Evolutionary conservation across 1,140 invertebrate genomes (phyloP), one percentile per base, ranked within the genome.

Genomic region (Apocrypta bakeri): DNA sequence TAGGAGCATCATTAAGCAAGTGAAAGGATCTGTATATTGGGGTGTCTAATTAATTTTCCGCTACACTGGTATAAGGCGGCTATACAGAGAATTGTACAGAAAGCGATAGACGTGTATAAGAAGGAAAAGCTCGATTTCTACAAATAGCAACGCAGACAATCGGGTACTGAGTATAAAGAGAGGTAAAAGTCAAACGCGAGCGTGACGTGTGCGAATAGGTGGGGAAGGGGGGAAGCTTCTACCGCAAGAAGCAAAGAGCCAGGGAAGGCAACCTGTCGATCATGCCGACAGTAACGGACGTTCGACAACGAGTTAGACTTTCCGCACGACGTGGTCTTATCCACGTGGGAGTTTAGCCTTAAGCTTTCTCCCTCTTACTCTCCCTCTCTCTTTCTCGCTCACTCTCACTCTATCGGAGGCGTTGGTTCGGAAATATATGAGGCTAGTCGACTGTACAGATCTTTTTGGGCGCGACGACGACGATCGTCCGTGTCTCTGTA

Each of bases 271-370:
- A 87, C 81, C 88, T 89, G 89, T 89, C 89, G 87, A 90, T 90
- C 85, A 84, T 27, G 24, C 66, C 82, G 85, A 89, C 85, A 83
- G 83, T 78, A 87, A 86, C 84, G 87, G 88, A 90, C 88, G 86
- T 89, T 87, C 87, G 83, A 89, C 89, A 90, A 88, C 89, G 85
- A 87, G 88, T 88, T 88, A 90, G 85, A 88, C 88, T 89, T 90
- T 89, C 85, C 85, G 85, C 85, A 74, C 80, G 80, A 87, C 82
- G 85, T 85, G 73, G 63, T 82, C 83, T 86, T 85, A 90, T 86
- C 85, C 88, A 89, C 88, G 88, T 89, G 88, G 87, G 87, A 90
- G 79, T 87, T 85, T 81, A 33, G 25, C 69, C 29, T 17, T 56
- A 56, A 56, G 48, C 48, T 56, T 4, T 56, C 17, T 56, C 7